phyloP scores from a whole-genome alignment of 1,140 invertebrate genomes.

The Chelonus insularis region DNA sequence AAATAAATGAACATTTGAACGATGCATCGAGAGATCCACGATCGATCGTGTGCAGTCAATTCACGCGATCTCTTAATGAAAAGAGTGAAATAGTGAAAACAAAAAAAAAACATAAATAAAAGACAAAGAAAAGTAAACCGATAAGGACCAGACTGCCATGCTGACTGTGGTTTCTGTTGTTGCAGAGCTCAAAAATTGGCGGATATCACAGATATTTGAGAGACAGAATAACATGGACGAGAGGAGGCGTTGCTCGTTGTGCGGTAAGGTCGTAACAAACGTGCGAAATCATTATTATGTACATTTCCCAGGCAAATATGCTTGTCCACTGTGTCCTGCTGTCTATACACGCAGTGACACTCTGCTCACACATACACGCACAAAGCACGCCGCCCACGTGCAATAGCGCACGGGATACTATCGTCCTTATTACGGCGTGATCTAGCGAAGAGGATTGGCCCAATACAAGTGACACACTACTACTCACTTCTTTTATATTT shows the following conservation, averaged over 20 bases:
- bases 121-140: slow-evolving; percentile 30
- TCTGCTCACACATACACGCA: slow-evolving; percentile 66
- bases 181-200: slow-evolving; percentile 69
- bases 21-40: slow-evolving; percentile 30
- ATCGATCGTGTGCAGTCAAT: slow-evolving; percentile 27
- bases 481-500: neutral
- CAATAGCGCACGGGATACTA: slow-evolving; percentile 39
- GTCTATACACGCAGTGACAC: slow-evolving; percentile 70
- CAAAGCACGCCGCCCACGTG: slow-evolving; percentile 65
- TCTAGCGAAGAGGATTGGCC: slow-evolving; percentile 25
- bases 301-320: slow-evolving; percentile 68
- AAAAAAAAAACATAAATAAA: slow-evolving; percentile 31
- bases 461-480: neutral
- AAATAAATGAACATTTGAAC: slow-evolving; percentile 21
- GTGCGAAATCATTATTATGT: slow-evolving; percentile 71
- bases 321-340: slow-evolving; percentile 66
- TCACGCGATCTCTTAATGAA: neutral
- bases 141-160: slow-evolving; percentile 41
- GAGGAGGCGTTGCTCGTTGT: slow-evolving; percentile 66
- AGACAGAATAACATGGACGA: slow-evolving; percentile 66
- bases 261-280: slow-evolving; percentile 70
- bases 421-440: slow-evolving; percentile 34
- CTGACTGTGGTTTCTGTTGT: slow-evolving; percentile 62
- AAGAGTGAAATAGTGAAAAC: neutral
- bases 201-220: slow-evolving; percentile 70